A percentile compares a stretch with the other conserved stretches of the same genome.
Evolutionary conservation across 2,888 invertebrate species (phyloP).

Genomic region (Embidobia sp.): DNA sequence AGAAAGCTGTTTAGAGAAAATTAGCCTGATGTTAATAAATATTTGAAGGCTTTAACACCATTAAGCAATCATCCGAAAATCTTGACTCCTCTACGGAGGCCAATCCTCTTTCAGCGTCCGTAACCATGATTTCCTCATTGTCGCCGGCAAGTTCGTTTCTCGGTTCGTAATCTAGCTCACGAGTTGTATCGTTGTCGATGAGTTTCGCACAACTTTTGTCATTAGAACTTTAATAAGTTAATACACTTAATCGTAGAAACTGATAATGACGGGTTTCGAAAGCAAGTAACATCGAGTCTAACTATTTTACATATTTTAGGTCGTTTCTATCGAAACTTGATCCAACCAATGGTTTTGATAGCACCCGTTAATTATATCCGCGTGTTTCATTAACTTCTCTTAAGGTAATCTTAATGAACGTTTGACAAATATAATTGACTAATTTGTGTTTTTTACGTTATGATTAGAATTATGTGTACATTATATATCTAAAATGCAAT

Average conservation of each 20-base stretch:
- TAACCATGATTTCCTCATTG: conserved; percentile 59
- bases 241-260: conserved; percentile 68
- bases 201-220: conserved; percentile 75
- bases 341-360: conserved; percentile 4
- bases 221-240: conserved; percentile 80
- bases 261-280: conserved; percentile 51
- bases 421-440: too few relatives aligned
- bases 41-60: conserved; percentile 4
- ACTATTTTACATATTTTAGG: conserved; percentile 50
- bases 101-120: conserved; percentile 25
- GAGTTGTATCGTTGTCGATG: conserved; percentile 58
- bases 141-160: conserved; percentile 53
- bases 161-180: conserved; percentile 50
- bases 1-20: neutral
- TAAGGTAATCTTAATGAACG: too few relatives aligned
- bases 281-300: conserved; percentile 46
- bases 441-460: too few relatives aligned
- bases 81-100: neutral
- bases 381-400: too few relatives aligned
- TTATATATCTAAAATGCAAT: too few relatives aligned
- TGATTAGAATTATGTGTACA: too few relatives aligned
- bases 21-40: neutral
- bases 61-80: conserved; percentile 43
- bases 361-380: conserved; percentile 12
- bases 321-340: neutral